Base-by-base conservation (phyloP, 2,888 invertebrate species). In the Eueremaeus valkanovi region DNA sequence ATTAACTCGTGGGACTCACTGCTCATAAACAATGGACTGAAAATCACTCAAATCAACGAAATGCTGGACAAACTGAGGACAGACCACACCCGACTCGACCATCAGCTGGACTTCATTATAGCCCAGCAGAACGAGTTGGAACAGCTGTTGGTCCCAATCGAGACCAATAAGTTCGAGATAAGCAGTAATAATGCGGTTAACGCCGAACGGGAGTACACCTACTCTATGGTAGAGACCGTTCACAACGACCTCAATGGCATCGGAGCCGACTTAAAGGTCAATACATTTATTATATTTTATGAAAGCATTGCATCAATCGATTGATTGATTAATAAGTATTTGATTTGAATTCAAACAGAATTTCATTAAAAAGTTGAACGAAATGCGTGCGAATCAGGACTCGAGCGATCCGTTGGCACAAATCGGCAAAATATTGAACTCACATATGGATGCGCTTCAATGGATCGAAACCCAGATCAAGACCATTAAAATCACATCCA, bases 1-100 rank as follows among this genome's bases (percentile, higher is more conserved):
- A 89, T 97, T 75, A 97, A 97, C 84, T 92, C 93, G 0, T 97
- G 97, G 96, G 97, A 98, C 82, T 87, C 91, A 78, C 85, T 95
- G 55, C 87, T 97, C 0, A 92, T 95, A 75, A 88, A 89, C 31
- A 96, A 96, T 83, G 95, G 94, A 27, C 94, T 82, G 9, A 83
- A 90, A 89, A 94, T 96, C 79, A 88, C 93, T 0, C 88, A 89
- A 79, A 84, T 96, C 18, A 94, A 93, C 83, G 89, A 90, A 80
- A 90, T 92, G 36, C 90, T 95, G n/a, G 91, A 93, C 82, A 87
- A 90, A 74, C 92, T 95, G 0, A 80, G 78, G 68, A 55, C 75
- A 24, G 79, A 80, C 61, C 79, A 80, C 68, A 78, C 79, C 29
- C 72, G 78, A 68, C 27, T 97, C 61, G 95, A 96, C 81, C 91